Percentiles rank a stretch among this genome's conserved stretches.
phyloP scores from a whole-genome alignment of 1,140 invertebrate genomes.

The Meloidogyne floridensis region DNA sequence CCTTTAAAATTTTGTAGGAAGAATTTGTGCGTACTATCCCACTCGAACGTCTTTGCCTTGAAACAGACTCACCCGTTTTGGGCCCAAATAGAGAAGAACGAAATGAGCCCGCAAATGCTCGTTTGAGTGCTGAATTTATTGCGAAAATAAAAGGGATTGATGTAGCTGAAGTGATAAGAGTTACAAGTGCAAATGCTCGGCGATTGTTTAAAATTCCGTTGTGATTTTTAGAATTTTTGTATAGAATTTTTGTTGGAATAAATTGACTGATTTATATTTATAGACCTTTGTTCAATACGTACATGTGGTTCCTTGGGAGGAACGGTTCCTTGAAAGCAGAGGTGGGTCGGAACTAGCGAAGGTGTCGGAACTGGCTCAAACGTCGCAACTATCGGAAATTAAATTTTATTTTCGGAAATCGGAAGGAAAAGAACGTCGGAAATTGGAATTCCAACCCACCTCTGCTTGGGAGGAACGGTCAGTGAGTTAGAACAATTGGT shows the following conservation, averaged over 20 bases:
- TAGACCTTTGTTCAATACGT: no score
- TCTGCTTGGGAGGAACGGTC: no score
- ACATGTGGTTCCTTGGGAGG: no score
- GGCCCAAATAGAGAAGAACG: slow-evolving; percentile 50
- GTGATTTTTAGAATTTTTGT: background rate
- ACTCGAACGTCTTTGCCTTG: slow-evolving; percentile 48
- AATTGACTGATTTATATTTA: no score
- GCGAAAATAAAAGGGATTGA: slow-evolving; percentile 60
- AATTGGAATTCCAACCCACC: no score
- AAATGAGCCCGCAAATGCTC: slow-evolving; percentile 67
- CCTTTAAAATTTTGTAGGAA: background rate
- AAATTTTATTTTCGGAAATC: no score
- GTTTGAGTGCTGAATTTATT: slow-evolving; percentile 67
- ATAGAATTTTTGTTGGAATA: background rate
- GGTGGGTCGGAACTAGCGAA: no score
- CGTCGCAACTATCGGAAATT: no score
- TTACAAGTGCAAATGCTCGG: slow-evolving; percentile 66
- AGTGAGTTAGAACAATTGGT: no score
- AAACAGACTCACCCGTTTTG: slow-evolving; percentile 56
- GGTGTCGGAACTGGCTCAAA: no score
- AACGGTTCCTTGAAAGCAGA: no score
- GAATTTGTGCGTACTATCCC: slow-evolving; percentile 37
- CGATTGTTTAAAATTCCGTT: slow-evolving; percentile 28
- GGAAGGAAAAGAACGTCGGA: no score
- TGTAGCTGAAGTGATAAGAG: slow-evolving; percentile 56